phyloP scores from a whole-genome alignment of 2,797 vertebrate genomes.

The Channa striata region DNA sequence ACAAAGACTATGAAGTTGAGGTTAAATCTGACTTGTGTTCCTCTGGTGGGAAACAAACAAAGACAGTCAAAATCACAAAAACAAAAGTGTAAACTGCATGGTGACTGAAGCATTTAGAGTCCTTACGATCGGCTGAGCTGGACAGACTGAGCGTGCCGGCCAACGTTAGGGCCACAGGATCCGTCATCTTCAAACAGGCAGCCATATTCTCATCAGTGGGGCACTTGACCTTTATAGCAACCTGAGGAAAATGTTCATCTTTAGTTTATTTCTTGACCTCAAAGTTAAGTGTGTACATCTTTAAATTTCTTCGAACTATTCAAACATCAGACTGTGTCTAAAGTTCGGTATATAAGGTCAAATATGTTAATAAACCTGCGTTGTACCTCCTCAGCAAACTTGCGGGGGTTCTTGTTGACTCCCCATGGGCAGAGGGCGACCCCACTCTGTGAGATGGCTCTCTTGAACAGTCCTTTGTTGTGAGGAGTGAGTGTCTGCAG shows the following conservation, averaged over 20 bases:
- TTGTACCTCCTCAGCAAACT: constrained; percentile 84
- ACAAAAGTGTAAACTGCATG: neutral
- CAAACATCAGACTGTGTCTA: neutral
- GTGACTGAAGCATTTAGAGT: neutral
- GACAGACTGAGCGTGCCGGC: constrained; percentile 78
- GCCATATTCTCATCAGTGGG: constrained; percentile 82
- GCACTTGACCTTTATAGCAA: constrained; percentile 86
- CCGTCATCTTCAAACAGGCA: constrained; percentile 84
- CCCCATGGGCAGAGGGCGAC: constrained; percentile 89
- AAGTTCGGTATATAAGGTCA: neutral
- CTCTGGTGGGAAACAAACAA: neutral
- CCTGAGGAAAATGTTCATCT: constrained; percentile 34
- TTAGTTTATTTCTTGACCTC: neutral
- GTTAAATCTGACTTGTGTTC: neutral
- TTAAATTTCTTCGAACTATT: neutral
- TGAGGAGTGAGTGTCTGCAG: constrained; percentile 88
- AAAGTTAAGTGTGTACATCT: neutral
- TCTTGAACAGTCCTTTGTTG: constrained; percentile 90
- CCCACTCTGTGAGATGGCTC: constrained; percentile 95
- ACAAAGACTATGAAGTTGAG: neutral
- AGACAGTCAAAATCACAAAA: no score
- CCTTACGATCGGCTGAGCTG: constrained; percentile 71
- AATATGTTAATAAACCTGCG: neutral
- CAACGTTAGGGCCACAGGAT: constrained; percentile 84
- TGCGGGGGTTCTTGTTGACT: constrained; percentile 87